Evolutionary conservation across 2,888 invertebrate species (phyloP), one percentile per base, ranked within the genome.

Genomic region (Harpalus rubripes): DNA sequence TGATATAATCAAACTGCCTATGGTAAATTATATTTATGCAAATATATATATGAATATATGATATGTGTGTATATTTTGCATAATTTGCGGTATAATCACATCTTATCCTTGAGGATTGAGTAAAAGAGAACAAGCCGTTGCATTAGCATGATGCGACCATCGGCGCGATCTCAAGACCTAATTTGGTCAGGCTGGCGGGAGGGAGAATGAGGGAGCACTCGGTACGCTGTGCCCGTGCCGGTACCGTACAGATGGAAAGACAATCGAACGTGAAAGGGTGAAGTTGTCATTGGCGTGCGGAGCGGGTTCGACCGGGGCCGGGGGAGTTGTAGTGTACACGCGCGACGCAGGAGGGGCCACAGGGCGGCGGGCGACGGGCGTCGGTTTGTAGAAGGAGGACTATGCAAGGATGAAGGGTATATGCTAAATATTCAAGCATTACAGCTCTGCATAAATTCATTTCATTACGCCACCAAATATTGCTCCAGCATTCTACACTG

Each of bases 371-470:
- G 89, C 90, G 90, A 90, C 91, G 87, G 81, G 91, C 91, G 72
- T 41, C 58, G 72, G 82, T 82, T 81, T 82, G 82, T 81, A 63
- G 81, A 68, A 82, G 91, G 91, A 92, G 92, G 91, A 91, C 92
- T 93, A 93, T 93, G 92, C 92, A 92, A 92, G 91, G 90, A 86
- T 87, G 86, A 88, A 87, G 87, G 87, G 87, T 86, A 88, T 88
- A 87, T 87, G 92, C 92, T 92, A 91, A 92, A 92, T 92, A 92
- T 92, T 92, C 91, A 91, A 92, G 93, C 93, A 93, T 93, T 93
- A 93, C 93, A 92, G 93, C 92, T 93, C 93, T 93, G 93, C 93
- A 93, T 93, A 93, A 93, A 93, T 93, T 93, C 93, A 93, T 93
- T 93, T 93, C 93, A 93, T 93, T 93, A 93, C 92, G 91, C 92